Evolutionary conservation across 2,797 vertebrate genomes (phyloP), one percentile per base, ranked within the genome.

Genomic region (Catamblyrhynchus diadema): DNA sequence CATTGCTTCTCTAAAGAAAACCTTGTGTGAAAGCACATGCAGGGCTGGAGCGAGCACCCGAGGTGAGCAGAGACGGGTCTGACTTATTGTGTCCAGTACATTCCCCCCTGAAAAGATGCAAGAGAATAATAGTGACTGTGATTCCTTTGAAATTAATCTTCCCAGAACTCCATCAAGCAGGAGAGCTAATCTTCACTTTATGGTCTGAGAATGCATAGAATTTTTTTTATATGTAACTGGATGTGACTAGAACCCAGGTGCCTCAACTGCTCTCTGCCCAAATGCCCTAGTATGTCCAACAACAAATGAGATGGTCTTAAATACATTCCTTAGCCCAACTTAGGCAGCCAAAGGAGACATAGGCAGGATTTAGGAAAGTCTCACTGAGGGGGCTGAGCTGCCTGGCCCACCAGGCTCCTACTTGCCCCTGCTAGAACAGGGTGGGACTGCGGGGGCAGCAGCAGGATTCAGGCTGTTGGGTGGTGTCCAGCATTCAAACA

Each of bases 1-100:
- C 32, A 33, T 2, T 71, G 24, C n/a, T 88, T 48, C 67, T 72
- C 51, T 73, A 37, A 54, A 69, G 20, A 62, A 88, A 93, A 60
- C 20, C 18, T 64, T 28, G 6, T 59, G 42, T 66, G 30, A 71
- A 53, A 81, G 56, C 74, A 82, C 32, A 59, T 4, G 4, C 42
- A 54, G 3, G 19, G 44, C 77, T 45, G 11, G 17, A 22, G 19
- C 0, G 1, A 67, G 50, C 50, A 70, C 33, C 11, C 1, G 1
- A 66, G 32, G 33, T 8, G 20, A 82, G 54, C 41, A 67, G 32
- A 86, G 45, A 45, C 57, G 81, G 12, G 15, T 48, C 51, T 70
- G 41, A 39, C 54, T 84, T 60, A 32, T 22, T 71, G 22, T 84
- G 30, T 41, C 30, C 18, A 22, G 51, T 23, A 54, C 37, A 32